phyloP scores from a whole-genome alignment of 53 echinoderm and acorn worm species.

The Actinopyga echinites region DNA sequence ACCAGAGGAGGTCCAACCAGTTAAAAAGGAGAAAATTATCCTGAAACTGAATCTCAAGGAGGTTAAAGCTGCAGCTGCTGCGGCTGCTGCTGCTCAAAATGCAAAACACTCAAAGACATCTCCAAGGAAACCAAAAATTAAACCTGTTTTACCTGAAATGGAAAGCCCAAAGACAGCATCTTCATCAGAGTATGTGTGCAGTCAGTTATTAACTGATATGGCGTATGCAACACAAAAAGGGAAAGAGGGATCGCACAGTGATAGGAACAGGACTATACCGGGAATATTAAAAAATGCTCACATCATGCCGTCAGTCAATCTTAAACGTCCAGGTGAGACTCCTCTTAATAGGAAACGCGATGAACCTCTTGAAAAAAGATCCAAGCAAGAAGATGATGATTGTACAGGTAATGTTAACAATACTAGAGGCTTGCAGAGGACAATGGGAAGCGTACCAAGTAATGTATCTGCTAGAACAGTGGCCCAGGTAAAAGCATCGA shows the following conservation, averaged over 20 bases:
- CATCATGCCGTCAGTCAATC: slow-evolving; percentile 7
- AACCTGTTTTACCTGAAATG: not conserved
- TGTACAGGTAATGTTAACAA: not conserved
- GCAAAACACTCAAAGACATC: slow-evolving; percentile 6
- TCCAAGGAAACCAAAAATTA: slow-evolving; percentile 11
- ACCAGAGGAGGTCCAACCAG: slow-evolving; percentile 16
- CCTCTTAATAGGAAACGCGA: not conserved
- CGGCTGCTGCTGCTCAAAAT: slow-evolving; percentile 31
- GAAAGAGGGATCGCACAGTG: slow-evolving; percentile 43
- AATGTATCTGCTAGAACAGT: slow-evolving; percentile 53
- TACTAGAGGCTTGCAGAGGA: slow-evolving; percentile 25
- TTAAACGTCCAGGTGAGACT: slow-evolving; percentile 23
- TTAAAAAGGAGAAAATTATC: slow-evolving; percentile 25
- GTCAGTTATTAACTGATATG: slow-evolving; percentile 84
- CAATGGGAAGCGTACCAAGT: not conserved
- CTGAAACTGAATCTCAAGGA: slow-evolving; percentile 40
- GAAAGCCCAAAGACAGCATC: too few species aligned
- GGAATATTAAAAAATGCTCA: slow-evolving; percentile 49
- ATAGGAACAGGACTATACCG: slow-evolving; percentile 13
- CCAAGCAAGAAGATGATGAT: slow-evolving; percentile 28
- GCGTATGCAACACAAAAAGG: slow-evolving; percentile 84
- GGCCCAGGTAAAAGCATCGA: slow-evolving; percentile 57
- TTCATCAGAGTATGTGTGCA: slow-evolving; percentile 61
- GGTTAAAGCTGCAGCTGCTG: slow-evolving; percentile 37
- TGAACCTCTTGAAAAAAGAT: slow-evolving; percentile 9